Evolutionary conservation across 2,113 vertebrate genomes (phyloP).

Genomic region (Cryptomyrus ogoouensis): DNA sequence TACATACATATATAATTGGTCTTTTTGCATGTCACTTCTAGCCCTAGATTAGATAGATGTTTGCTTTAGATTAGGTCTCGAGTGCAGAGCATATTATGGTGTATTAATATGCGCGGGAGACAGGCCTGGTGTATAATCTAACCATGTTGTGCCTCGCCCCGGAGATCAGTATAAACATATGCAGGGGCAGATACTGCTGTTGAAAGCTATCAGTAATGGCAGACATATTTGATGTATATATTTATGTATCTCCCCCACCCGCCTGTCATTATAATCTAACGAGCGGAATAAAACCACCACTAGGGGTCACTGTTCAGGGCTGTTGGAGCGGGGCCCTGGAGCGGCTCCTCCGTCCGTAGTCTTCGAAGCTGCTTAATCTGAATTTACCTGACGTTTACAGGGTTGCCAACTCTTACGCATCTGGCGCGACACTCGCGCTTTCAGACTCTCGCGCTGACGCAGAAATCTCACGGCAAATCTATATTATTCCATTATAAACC

Average conservation of each 20-base stretch:
- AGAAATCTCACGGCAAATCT: not conserved
- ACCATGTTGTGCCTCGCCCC: not conserved
- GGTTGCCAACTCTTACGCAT: not conserved
- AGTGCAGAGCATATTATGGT: not conserved
- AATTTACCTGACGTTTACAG: not conserved
- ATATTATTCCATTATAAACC: not conserved
- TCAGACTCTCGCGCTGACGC: not conserved
- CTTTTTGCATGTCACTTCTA: not conserved
- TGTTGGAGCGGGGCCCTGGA: not conserved
- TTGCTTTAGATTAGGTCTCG: not conserved
- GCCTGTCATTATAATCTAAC: not conserved
- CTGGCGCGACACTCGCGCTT: not conserved
- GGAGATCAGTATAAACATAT: constrained; percentile 9
- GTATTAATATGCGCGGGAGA: not conserved
- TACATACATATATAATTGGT: not conserved
- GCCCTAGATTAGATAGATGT: not conserved
- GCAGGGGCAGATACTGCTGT: no score
- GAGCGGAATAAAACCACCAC: not conserved
- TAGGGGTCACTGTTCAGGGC: not conserved
- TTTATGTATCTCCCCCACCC: not conserved
- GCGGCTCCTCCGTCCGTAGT: no score
- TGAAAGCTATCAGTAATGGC: not conserved
- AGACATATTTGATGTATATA: not conserved
- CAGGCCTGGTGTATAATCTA: not conserved
- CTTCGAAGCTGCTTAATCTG: not conserved